Conservation (phyloP, 1,140 invertebrate species). For the Tigriopus japonicus region DNA sequence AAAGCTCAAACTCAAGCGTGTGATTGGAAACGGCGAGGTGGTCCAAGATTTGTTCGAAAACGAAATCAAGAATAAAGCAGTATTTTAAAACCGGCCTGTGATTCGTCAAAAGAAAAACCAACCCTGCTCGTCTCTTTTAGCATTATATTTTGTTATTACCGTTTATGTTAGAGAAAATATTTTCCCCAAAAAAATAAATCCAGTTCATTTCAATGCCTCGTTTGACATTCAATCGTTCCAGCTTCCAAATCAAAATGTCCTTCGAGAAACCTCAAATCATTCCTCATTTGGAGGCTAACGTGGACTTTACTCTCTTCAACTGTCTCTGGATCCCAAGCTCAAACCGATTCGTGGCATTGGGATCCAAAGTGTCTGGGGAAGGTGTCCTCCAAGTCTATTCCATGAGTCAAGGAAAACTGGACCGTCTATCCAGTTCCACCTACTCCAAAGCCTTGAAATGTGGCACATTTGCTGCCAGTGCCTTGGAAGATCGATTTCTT, state of each 20-base stretch:
- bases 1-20: too few relatives aligned
- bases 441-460: constrained; percentile 41
- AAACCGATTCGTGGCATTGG: constrained; percentile 71
- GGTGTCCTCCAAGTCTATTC: constrained; percentile 76
- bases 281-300: constrained; percentile 55
- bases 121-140: too few relatives aligned
- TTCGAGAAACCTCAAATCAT: constrained; percentile 77
- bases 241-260: background rate
- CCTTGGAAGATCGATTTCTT: constrained; percentile 49
- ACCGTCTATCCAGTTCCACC: constrained; percentile 62
- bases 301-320: constrained; percentile 77
- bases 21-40: too few relatives aligned
- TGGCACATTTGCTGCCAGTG: constrained; percentile 77
- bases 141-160: too few relatives aligned
- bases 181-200: too few relatives aligned
- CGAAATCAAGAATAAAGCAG: too few relatives aligned
- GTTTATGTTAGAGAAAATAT: too few relatives aligned
- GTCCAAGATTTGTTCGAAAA: too few relatives aligned
- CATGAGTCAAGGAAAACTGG: constrained; percentile 46
- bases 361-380: constrained; percentile 57
- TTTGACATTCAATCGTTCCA: too few relatives aligned
- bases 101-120: too few relatives aligned
- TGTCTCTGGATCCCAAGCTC: constrained; percentile 85
- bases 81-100: too few relatives aligned
- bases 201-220: too few relatives aligned